Base-by-base conservation (phyloP, 1,140 invertebrate genomes). In the Asobara japonica region DNA sequence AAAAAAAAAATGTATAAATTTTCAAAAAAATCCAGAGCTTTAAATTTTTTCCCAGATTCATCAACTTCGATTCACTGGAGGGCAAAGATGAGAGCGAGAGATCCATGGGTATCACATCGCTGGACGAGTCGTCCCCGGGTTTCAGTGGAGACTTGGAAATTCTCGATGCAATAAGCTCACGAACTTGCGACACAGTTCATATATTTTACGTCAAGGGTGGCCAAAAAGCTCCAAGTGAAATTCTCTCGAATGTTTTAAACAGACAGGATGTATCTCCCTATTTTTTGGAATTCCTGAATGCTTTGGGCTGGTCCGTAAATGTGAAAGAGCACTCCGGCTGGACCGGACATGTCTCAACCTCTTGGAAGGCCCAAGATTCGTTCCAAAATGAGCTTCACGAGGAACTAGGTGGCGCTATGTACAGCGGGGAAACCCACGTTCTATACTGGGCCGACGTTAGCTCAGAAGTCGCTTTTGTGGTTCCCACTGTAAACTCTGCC, bases 391-490 rank as follows among this genome's bases (percentile, higher is more conserved):
- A 56, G 79, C 83, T 83, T 80, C 78, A 67, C n/a, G 73, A 81
- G 86, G 89, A 77, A 90, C 90, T 71, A 89, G 91, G 27, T n/a
- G 90, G 90, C 51, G 86, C 89, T 79, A 80, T 93, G 11, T 96
- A 94, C 82, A 93, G 94, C 85, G 93, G 92, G 0, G 88, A 90
- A 16, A 89, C 90, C 48, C 89, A 92, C 76, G 92, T 97, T 0
- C 84, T 99, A 2, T 98, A 98, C 87, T 99, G 97, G 97, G 94
- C 96, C n/a, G 97, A 99, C 86, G 94, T 95, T 0, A 94, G 92
- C 27, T 95, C 95, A 1, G 97, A 99, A 89, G 92, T 99, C 69
- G 96, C 96, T 0, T 98, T 99, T 88, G 91, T 98, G 51, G 94
- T 98, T 20, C 97, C 97, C 1, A 95, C 95, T 3, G 87, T 89